Base-by-base conservation (phyloP, 2,797 vertebrate species). In the Melanotaenia pygmaea region DNA sequence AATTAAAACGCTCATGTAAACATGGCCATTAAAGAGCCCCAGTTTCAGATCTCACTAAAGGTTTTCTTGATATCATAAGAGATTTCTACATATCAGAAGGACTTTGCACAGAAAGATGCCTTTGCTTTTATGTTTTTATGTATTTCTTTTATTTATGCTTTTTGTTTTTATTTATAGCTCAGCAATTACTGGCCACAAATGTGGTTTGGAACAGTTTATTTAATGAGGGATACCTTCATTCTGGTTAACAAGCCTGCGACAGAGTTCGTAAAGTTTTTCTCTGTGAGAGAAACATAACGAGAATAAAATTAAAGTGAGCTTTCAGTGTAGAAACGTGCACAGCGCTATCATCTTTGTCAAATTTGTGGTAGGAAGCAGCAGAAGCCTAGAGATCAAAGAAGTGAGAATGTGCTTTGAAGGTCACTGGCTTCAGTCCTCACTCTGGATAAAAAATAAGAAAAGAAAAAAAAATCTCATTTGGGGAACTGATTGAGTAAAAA, bases 401-500 rank as follows among this genome's bases (percentile, higher is more conserved):
- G 51, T 7, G 67, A 60, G 70, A 77, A 74, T 86, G 82, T 72
- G 72, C 86, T 86, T 88, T 89, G 88, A 92, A 91, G 85, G 91
- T 86, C 86, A 88, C 62, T 84, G 77, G 61, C 83, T 88, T 86
- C 76, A 82, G 72, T 82, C 77, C 71, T 85, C 76, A 72, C 61
- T 64, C 70, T 50, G 67, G 74, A 84, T 81, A 59, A 77, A 71
- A 86, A 73, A 77, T 34, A 68, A 79, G 12, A 14, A 83, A 69
- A 62, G 74, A 67, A 85, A 86, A 73, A 73, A 80, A 83, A 70
- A 82, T 76, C 82, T 83, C 74, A 81, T 69, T 84, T 85, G 80
- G 78, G 74, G 62, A 82, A 82, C 18, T 86, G 84, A 90, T 87
- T 80, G 88, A 88, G 74, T 88, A 79, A 88, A 91, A 86, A 80